Evolutionary conservation across 2,797 vertebrate species (phyloP).

Genomic region (Manis javanica): DNA sequence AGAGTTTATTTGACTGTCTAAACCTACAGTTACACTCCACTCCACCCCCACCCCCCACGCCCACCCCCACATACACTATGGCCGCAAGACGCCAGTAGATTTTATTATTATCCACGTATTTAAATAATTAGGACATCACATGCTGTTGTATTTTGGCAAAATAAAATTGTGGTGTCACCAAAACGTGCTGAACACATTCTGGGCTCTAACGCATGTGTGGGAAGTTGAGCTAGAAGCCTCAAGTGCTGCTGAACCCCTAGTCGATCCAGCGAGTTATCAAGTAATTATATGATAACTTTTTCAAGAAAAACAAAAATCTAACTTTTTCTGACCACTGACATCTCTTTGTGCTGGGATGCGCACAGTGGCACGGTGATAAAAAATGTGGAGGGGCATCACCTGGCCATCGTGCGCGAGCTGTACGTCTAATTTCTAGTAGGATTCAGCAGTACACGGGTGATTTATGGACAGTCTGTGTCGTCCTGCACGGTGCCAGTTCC

Average conservation of each 20-base stretch:
- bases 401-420: neutral
- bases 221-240: neutral
- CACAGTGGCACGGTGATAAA: neutral
- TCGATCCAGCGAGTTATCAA: neutral
- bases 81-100: neutral
- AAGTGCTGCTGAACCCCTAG: neutral
- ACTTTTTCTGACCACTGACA: neutral
- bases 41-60: neutral
- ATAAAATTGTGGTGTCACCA: neutral
- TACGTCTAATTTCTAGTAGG: neutral
- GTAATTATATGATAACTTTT: neutral
- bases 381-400: neutral
- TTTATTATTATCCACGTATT: neutral
- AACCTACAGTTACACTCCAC: neutral
- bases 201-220: neutral
- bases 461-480: neutral
- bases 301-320: neutral
- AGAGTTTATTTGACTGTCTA: constrained; percentile 3
- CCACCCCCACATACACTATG: no score
- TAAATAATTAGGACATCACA: neutral
- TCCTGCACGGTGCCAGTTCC: neutral
- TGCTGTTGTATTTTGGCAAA: neutral
- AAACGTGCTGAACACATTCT: neutral
- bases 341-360: neutral
- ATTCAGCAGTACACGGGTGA: neutral